phyloP scores from a whole-genome alignment of 64 coral and sea anemone species.

The Pocillopora verrucosa region DNA sequence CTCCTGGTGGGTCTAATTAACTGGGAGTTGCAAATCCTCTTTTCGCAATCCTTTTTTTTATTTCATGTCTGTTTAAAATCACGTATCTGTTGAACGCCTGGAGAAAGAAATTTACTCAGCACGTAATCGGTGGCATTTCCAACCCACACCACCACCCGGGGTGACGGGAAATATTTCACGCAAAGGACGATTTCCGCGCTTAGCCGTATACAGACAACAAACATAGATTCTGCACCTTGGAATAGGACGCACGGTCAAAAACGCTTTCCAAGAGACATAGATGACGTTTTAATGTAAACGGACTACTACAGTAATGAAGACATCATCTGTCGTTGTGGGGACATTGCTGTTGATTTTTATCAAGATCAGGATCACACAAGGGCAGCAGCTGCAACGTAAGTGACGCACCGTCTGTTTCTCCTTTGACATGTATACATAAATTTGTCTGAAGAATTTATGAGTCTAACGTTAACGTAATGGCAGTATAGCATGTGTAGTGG shows the following conservation, averaged over 20 bases:
- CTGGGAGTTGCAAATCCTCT: background rate
- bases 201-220: background rate
- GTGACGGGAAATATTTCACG: slow-evolving; percentile 5
- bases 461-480: slow-evolving; percentile 14
- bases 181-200: background rate
- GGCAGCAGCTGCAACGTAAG: slow-evolving; percentile 14
- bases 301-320: background rate
- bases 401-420: background rate
- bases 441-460: background rate
- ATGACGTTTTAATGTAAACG: background rate
- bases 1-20: background rate
- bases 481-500: background rate
- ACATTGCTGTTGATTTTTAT: slow-evolving; percentile 9
- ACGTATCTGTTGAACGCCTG: background rate
- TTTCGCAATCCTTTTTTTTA: no score
- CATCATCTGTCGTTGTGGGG: background rate
- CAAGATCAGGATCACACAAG: background rate
- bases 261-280: background rate
- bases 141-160: background rate
- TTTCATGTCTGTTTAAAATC: background rate
- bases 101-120: background rate
- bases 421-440: no score
- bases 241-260: background rate
- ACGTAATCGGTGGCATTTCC: background rate
- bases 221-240: background rate